Percentiles rank a stretch among this genome's conserved stretches.
These are phyloP conservation scores for Palythoa grandiflora DNA, from an alignment of 92 coral and sea anemone species.

Conservation along the genomic window DNA sequence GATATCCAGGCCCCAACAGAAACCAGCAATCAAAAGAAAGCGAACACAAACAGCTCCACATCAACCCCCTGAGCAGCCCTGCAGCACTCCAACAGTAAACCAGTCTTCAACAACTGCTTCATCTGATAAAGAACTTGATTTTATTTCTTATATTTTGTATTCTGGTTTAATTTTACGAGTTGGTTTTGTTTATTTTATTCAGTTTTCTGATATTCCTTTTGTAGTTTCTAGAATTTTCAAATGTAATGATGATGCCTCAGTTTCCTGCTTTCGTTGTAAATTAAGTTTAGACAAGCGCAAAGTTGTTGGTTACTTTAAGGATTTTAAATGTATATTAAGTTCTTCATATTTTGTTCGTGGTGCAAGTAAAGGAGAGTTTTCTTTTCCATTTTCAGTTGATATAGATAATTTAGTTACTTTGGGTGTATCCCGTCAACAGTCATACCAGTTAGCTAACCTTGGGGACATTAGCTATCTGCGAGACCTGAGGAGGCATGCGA, in stretches of 20 bases:
- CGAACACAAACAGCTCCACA: neutral
- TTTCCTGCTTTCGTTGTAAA: constrained; percentile 4
- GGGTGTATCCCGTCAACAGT: constrained; percentile 5
- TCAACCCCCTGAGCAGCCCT: constrained; percentile 28
- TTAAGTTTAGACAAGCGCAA: constrained; percentile 9
- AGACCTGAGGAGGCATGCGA: neutral
- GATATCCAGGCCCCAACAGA: constrained; percentile 8
- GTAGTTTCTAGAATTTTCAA: constrained; percentile 5
- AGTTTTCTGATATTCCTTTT: constrained; percentile 6
- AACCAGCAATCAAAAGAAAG: constrained; percentile 2
- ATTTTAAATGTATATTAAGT: constrained; percentile 10
- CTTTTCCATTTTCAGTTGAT: constrained; percentile 5
- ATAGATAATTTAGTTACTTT: constrained; percentile 25
- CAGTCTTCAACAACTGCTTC: neutral
- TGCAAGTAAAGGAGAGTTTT: constrained; percentile 10
- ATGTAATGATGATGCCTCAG: neutral
- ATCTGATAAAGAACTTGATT: constrained; percentile 11
- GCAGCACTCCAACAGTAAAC: neutral
- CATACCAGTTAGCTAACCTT: constrained; percentile 8
- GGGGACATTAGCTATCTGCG: constrained; percentile 1
- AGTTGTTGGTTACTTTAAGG: constrained; percentile 3
- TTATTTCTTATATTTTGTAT: constrained; percentile 2
- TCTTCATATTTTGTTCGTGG: constrained; percentile 14
- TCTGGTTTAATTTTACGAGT: constrained; percentile 2
- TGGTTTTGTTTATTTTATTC: constrained; percentile 5